These are phyloP conservation scores for Sebastes minor DNA, from an alignment of 2,797 vertebrate genomes.

Conservation along the genomic window DNA sequence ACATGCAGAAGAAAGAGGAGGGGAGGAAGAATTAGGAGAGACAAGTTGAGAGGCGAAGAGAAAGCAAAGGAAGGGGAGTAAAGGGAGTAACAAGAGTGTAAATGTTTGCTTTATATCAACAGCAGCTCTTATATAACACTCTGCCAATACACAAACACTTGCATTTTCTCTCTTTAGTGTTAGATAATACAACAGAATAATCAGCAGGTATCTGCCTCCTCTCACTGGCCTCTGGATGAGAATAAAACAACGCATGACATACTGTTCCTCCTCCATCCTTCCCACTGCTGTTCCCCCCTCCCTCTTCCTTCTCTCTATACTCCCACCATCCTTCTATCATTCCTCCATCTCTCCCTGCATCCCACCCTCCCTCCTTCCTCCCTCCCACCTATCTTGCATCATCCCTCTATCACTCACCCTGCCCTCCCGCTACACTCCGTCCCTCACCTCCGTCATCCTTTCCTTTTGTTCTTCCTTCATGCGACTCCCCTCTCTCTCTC, in stretches of 20 bases:
- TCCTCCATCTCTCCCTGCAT: constrained; percentile 44
- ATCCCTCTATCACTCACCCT: constrained; percentile 27
- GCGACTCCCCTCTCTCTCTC: not conserved
- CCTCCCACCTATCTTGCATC: constrained; percentile 30
- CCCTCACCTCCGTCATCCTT: constrained; percentile 24
- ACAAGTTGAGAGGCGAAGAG: not conserved
- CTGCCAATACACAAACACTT: constrained; percentile 43
- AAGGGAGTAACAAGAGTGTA: constrained; percentile 12
- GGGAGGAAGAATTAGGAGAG: not conserved
- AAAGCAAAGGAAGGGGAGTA: not conserved
- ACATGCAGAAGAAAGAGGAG: not conserved
- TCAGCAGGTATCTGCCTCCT: constrained; percentile 76
- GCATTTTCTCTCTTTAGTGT: constrained; percentile 55
- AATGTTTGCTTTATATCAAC: constrained; percentile 43
- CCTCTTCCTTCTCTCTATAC: constrained; percentile 59
- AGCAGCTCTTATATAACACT: constrained; percentile 53
- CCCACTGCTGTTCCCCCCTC: constrained; percentile 57
- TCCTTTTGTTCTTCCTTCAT: not conserved
- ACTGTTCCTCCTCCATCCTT: constrained; percentile 74
- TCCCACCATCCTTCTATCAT: constrained; percentile 60
- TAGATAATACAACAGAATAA: constrained; percentile 73
- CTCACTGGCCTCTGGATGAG: constrained; percentile 77
- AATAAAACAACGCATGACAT: constrained; percentile 77
- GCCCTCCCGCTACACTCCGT: not conserved
- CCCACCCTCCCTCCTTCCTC: constrained; percentile 14